These are phyloP conservation scores for Artibeus jamaicensis DNA, from an alignment of 2,797 vertebrate genomes.

Conservation along the genomic window DNA sequence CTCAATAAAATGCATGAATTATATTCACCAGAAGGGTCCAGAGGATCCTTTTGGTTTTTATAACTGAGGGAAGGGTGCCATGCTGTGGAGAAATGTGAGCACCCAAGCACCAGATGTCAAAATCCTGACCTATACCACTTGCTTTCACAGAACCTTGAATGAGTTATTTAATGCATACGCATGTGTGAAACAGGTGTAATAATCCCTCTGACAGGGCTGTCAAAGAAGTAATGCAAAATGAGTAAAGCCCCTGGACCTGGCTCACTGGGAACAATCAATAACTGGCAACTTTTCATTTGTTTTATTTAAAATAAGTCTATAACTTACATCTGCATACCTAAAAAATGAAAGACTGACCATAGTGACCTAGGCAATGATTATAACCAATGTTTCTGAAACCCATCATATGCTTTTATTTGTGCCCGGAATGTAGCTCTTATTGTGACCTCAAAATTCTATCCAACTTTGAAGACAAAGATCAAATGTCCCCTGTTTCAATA, in stretches of 20 bases:
- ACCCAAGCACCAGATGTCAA: neutral
- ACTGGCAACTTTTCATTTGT: neutral
- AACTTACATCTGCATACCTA: neutral
- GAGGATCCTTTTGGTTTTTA: neutral
- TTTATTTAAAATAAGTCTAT: neutral
- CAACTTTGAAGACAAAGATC: neutral
- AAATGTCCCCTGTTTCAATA: neutral
- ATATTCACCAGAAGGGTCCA: neutral
- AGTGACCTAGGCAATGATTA: neutral
- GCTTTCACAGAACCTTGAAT: neutral
- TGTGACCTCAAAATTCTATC: neutral
- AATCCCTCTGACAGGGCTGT: neutral
- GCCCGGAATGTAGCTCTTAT: neutral
- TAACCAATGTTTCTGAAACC: neutral
- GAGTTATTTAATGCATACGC: neutral
- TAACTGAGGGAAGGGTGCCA: neutral
- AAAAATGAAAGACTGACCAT: neutral
- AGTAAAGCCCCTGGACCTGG: neutral
- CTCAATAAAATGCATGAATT: neutral
- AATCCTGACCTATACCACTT: constrained; percentile 15
- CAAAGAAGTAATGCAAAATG: neutral
- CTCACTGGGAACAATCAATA: neutral
- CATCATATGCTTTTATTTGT: neutral
- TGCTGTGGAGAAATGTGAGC: neutral
- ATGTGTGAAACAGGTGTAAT: neutral